Conservation (phyloP, 2,797 vertebrate genomes). For the Scyliorhinus canicula region DNA sequence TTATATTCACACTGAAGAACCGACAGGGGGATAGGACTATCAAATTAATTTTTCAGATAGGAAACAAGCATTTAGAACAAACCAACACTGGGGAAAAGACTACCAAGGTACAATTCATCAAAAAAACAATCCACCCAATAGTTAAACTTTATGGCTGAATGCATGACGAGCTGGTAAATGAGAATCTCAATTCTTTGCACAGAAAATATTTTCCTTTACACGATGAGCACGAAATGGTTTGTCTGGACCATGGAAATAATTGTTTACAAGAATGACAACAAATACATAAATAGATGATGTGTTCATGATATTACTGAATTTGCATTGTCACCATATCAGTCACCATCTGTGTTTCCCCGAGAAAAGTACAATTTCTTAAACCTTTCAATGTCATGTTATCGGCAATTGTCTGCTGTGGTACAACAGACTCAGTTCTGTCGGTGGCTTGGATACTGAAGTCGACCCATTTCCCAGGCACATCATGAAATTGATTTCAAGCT, state of each 20-base stretch:
- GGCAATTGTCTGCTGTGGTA: neutral
- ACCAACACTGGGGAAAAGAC: too few species aligned
- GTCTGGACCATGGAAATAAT: too few species aligned
- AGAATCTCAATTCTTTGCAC: neutral
- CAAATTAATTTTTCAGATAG: neutral
- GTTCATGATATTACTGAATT: neutral
- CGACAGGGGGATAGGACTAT: neutral
- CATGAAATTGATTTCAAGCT: neutral
- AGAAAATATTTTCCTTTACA: neutral
- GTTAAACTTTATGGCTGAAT: neutral
- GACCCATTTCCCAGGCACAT: neutral
- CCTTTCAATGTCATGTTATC: neutral
- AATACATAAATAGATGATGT: neutral
- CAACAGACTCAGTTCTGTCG: neutral
- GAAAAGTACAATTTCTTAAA: neutral
- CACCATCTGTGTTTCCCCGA: neutral
- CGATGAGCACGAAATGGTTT: neutral
- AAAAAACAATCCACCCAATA: neutral
- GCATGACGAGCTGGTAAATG: neutral
- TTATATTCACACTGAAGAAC: neutral
- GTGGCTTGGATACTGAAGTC: neutral
- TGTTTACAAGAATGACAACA: too few species aligned
- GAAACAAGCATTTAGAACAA: neutral
- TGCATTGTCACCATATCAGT: neutral
- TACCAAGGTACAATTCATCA: too few species aligned